Conservation (phyloP, 2,113 vertebrate genomes). For the Stomatorhinus ivindoensis region DNA sequence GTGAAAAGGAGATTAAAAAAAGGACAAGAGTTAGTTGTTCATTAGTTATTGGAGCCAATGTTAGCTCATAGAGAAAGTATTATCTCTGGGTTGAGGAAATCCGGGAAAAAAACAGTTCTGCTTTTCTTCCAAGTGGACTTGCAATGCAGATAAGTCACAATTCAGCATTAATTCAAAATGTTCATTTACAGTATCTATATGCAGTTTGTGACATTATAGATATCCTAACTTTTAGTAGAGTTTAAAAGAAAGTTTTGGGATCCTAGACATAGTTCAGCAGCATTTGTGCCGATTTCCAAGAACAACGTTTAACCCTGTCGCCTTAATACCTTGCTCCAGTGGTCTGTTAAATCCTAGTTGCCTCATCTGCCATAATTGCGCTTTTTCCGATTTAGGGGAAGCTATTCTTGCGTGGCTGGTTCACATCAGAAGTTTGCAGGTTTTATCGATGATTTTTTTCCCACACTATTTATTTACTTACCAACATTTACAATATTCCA, state of each 20-base stretch:
- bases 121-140: not conserved
- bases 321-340: conserved; percentile 16
- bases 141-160: not conserved
- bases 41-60: not conserved
- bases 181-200: not conserved
- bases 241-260: not conserved
- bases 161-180: not conserved
- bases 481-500: not conserved
- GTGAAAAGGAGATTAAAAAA: not conserved
- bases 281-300: conserved; percentile 1
- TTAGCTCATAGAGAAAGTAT: not conserved
- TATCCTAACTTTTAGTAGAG: not conserved
- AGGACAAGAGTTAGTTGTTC: conserved; percentile 12
- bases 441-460: not conserved
- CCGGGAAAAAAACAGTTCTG: not conserved
- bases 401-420: not conserved
- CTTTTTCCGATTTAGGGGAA: not conserved
- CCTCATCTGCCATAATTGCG: not conserved
- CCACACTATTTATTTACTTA: not conserved
- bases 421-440: not conserved
- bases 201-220: not conserved
- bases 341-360: conserved; percentile 20
- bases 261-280: not conserved
- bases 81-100: not conserved
- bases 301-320: not conserved